These are phyloP conservation scores for Diglossa cyanea DNA, from an alignment of 2,797 vertebrate species.

Conservation along the genomic window DNA sequence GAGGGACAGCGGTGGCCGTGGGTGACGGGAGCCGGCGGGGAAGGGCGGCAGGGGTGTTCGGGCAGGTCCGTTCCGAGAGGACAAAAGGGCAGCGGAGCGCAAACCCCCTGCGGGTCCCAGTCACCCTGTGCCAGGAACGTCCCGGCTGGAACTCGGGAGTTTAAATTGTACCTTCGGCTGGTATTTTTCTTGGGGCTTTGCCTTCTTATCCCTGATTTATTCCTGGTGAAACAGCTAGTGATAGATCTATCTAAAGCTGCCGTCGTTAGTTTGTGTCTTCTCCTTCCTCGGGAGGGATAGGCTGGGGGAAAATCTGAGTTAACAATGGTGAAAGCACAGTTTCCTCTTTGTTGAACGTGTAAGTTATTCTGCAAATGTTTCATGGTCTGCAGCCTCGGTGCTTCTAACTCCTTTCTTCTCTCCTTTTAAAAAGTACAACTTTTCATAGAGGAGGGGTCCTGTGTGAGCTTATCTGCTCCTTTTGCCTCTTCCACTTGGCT, in stretches of 20 bases:
- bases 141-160: neutral
- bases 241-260: neutral
- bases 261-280: neutral
- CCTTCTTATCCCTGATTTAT: neutral
- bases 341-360: neutral
- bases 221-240: neutral
- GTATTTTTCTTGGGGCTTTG: neutral
- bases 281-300: neutral
- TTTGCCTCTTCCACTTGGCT: neutral
- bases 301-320: neutral
- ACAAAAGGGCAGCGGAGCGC: neutral
- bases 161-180: neutral
- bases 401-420: neutral
- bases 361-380: neutral
- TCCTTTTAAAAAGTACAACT: neutral
- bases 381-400: accelerated
- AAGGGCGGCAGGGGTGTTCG: neutral
- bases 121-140: neutral
- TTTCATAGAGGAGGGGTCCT: neutral
- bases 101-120: neutral
- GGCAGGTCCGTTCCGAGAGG: neutral
- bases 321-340: neutral
- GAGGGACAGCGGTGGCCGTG: neutral
- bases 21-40: neutral
- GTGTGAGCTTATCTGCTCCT: neutral